Conservation (phyloP, 2,797 vertebrate species). For the Gephyroberyx darwinii region DNA sequence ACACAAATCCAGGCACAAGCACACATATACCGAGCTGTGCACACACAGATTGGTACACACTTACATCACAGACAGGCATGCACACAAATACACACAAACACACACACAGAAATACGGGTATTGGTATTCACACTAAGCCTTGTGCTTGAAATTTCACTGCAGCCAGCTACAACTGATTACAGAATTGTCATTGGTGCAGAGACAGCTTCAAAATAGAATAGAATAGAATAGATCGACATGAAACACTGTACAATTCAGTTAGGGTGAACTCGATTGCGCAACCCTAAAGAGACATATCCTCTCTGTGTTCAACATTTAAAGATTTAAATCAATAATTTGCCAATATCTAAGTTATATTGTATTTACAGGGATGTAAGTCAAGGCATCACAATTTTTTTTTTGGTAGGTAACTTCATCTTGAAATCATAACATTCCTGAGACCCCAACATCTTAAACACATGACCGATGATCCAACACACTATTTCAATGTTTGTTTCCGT, state of each 20-base stretch:
- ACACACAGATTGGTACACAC: neutral
- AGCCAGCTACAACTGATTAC: constrained; percentile 65
- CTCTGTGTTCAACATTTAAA: neutral
- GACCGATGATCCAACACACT: neutral
- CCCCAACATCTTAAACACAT: neutral
- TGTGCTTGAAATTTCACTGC: constrained; percentile 67
- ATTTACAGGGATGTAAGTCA: neutral
- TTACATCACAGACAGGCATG: constrained; percentile 2
- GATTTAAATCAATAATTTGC: neutral
- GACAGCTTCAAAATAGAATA: neutral
- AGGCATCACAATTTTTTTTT: no score
- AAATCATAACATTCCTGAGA: no score
- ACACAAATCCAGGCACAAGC: neutral
- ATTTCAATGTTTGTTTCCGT: no score
- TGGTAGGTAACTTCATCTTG: no score
- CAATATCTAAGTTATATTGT: neutral
- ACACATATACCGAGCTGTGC: constrained; percentile 32
- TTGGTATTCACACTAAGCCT: constrained; percentile 62
- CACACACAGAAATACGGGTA: neutral
- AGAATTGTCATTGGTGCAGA: constrained; percentile 53
- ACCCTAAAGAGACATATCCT: neutral
- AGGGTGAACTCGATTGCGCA: neutral
- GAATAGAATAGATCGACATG: neutral
- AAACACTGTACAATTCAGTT: neutral
- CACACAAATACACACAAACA: constrained; percentile 29